Evolutionary conservation across 2,888 invertebrate species (phyloP).

Genomic region (Hedya salicella): DNA sequence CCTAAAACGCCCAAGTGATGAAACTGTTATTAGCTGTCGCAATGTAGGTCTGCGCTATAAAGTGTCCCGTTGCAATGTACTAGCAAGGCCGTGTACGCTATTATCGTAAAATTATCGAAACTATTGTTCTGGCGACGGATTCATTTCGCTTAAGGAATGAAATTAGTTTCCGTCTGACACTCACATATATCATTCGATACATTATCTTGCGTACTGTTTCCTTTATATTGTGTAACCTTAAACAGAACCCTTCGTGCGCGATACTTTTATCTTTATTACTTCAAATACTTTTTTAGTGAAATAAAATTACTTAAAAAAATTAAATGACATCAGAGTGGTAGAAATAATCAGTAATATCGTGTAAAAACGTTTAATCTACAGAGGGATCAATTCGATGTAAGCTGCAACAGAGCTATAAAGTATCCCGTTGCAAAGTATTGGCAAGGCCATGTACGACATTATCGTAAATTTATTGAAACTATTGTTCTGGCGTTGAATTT

Average conservation of each 20-base stretch:
- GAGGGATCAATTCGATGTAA: too few relatives aligned
- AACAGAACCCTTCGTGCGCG: too few relatives aligned
- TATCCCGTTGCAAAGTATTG: slow-evolving; percentile 62
- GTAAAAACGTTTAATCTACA: too few relatives aligned
- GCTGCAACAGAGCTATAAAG: too few relatives aligned
- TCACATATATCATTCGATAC: slow-evolving; percentile 1
- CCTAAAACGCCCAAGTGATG: too few relatives aligned
- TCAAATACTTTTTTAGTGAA: too few relatives aligned
- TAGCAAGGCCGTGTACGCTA: slow-evolving; percentile 60
- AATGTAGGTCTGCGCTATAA: slow-evolving; percentile 59
- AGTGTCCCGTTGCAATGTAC: slow-evolving; percentile 65
- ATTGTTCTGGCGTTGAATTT: slow-evolving; percentile 62
- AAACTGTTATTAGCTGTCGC: slow-evolving; percentile 16
- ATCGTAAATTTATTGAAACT: slow-evolving; percentile 67
- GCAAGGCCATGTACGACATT: slow-evolving; percentile 59
- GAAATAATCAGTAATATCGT: too few relatives aligned
- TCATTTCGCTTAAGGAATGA: slow-evolving; percentile 45
- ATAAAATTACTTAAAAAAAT: too few relatives aligned
- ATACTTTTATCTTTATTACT: too few relatives aligned
- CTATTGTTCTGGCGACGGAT: slow-evolving; percentile 63
- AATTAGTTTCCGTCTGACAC: not conserved
- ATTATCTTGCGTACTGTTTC: not conserved
- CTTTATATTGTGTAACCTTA: too few relatives aligned
- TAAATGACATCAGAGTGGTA: too few relatives aligned
- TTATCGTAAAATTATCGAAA: slow-evolving; percentile 66